These are phyloP conservation scores for Capromys pilorides DNA, from an alignment of 2,797 vertebrate genomes.

Conservation along the genomic window DNA sequence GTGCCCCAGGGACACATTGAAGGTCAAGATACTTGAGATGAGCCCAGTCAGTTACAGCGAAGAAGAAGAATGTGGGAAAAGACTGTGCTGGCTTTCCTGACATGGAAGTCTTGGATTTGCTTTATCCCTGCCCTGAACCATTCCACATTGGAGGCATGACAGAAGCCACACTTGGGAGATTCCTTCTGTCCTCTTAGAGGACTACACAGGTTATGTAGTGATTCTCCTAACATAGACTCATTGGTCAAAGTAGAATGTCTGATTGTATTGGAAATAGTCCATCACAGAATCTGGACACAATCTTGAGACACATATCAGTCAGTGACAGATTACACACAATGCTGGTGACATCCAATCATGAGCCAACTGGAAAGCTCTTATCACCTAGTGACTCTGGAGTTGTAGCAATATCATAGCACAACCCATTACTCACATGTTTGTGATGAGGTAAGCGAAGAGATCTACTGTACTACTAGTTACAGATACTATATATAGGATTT, in stretches of 20 bases:
- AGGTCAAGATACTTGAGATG: conserved; percentile 67
- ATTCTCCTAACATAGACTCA: background rate
- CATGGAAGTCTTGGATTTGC: background rate
- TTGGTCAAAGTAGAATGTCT: background rate
- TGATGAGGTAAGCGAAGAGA: background rate
- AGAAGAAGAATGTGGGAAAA: background rate
- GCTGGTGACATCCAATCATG: background rate
- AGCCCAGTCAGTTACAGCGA: background rate
- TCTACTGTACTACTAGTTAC: background rate
- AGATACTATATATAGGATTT: background rate
- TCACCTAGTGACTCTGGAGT: background rate
- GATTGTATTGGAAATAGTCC: background rate
- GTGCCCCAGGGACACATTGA: conserved; percentile 36
- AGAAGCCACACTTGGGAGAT: background rate
- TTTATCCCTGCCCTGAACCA: background rate
- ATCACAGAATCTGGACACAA: background rate
- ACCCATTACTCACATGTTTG: background rate
- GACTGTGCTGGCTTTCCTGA: background rate
- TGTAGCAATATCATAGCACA: background rate
- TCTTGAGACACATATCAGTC: background rate
- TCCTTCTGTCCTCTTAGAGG: background rate
- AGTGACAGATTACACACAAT: background rate
- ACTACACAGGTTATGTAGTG: background rate
- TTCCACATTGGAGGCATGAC: background rate
- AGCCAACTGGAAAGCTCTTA: background rate